Evolutionary conservation across 2,113 vertebrate species (phyloP), one percentile per base, ranked within the genome.

Genomic region (Myocastor coypus): DNA sequence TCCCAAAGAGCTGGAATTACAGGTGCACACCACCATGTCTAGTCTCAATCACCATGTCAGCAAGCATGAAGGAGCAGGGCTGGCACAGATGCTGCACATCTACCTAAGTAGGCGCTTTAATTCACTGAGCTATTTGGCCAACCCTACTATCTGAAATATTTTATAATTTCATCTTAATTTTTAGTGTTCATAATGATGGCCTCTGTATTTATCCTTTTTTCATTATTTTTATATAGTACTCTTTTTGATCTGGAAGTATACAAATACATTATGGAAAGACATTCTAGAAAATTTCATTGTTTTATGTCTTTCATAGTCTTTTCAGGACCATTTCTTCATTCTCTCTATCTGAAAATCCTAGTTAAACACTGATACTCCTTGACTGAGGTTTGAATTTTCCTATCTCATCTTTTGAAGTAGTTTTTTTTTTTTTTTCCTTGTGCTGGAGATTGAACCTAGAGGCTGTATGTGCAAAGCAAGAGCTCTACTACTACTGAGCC

Each of bases 261-360:
- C 4, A 89, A 83, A 87, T 91, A 68, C 66, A 96, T 42, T 91
- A 30, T 10, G 4, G 12, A 75, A 77, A 78, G 69, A 40, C 20
- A 73, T 52, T 91, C 42, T 14, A 8, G 12, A 75, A 69, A 78
- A 12, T 24, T 82, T 59, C 37, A 28, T 68, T 77, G 46, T 28
- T 16, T 61, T 92, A 82, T 30, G 64, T 66, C 4, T 59, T 95
- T 37, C 83, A 92, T 37, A 73, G 61, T 71, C 0, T 77, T 91
- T 91, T 87, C 57, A 84, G 90, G 7, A 93, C 7, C 10, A 80
- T 63, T 91, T 95, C 37, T 84, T 84, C n/a, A 40, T 71, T 14
- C 61, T 94, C 14, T 92, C 40, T 78, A 20, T 34, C 86, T 93
- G 82, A 83, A 83, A 96, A 32, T 87, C 61, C 77, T 91, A 71